Conservation (phyloP, 35 echinoderm and acorn worm species). For the Patiria miniata region DNA sequence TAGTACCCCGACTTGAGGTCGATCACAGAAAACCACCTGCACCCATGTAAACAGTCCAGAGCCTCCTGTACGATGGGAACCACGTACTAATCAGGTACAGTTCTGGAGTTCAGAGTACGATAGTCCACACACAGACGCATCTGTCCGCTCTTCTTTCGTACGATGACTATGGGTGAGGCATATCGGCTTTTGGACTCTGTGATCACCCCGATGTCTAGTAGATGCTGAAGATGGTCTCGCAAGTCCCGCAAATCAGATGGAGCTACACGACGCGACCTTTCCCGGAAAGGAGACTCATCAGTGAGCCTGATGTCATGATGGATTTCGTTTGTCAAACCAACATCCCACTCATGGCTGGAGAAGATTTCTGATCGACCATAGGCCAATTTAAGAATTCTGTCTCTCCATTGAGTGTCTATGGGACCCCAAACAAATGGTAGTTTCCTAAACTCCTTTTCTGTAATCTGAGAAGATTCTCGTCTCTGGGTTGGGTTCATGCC, state of each 20-base stretch:
- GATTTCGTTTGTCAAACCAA: slow-evolving; percentile 18
- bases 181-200: too few species aligned
- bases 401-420: slow-evolving; percentile 24
- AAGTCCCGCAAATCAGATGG: slow-evolving; percentile 39
- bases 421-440: slow-evolving; percentile 65
- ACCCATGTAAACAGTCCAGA: slow-evolving; percentile 47
- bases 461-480: neutral
- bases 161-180: slow-evolving; percentile 71
- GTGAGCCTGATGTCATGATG: slow-evolving; percentile 47
- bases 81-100: slow-evolving; percentile 67
- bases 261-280: slow-evolving; percentile 34
- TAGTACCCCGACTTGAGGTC: too few species aligned
- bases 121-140: slow-evolving; percentile 73
- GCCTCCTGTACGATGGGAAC: slow-evolving; percentile 69
- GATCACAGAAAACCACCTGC: slow-evolving; percentile 72
- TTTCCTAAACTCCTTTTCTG: neutral
- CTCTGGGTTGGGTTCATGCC: neutral
- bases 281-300: slow-evolving; percentile 55
- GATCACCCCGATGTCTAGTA: slow-evolving; percentile 35
- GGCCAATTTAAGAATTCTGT: neutral
- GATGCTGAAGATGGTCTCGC: slow-evolving; percentile 28
- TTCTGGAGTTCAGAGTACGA: slow-evolving; percentile 56
- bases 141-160: slow-evolving; percentile 68
- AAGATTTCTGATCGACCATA: slow-evolving; percentile 36
- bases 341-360: slow-evolving; percentile 37